Evolutionary conservation across 2,113 vertebrate species (phyloP), one percentile per base, ranked within the genome.

Genomic region (Clarias batrachus): DNA sequence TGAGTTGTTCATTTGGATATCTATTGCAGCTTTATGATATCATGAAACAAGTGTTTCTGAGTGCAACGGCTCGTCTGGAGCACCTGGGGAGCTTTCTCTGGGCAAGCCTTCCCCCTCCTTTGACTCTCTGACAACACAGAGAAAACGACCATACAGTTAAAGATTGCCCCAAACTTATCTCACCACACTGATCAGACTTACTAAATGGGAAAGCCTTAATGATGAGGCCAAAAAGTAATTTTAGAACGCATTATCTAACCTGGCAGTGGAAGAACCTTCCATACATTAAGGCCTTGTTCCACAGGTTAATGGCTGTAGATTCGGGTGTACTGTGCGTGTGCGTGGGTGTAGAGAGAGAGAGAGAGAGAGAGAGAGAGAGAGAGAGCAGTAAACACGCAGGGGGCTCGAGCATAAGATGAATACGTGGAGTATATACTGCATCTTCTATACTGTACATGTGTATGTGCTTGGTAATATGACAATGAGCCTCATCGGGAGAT

Each of bases 401-500:
- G 60, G 16, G 4, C 12, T 63, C 1, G 19, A 59, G 63, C 16
- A 60, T 37, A 83, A 30, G 16, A 54, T 77, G 48, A 33, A 71
- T 54, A 59, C 60, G 68, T 33, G 54, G 19, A 82, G 23, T 3
- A 74, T 60, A 27, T 37, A 62, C 21, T 71, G 60, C 78, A 71
- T 8, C 48, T 48, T 48, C 6, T 48, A 48, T 48, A 48, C 6
- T 30, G 17, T 65, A 8, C 37, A 41, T 54, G 13, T 85, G 52
- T 82, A 66, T 86, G 57, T 83, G 71, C 54, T 48, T 95, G 93
- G 92, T 92, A 93, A 90, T 91, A 91, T 94, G 93, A 94, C 95
- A 93, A 93, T 93, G 93, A 84, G 59, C 81, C 81, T 88, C 87
- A 86, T 90, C 89, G 95, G 94, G 93, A 94, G 92, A 95, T 94